phyloP scores from a whole-genome alignment of 2,797 vertebrate species.

The Myiothlypis chrysogaster region DNA sequence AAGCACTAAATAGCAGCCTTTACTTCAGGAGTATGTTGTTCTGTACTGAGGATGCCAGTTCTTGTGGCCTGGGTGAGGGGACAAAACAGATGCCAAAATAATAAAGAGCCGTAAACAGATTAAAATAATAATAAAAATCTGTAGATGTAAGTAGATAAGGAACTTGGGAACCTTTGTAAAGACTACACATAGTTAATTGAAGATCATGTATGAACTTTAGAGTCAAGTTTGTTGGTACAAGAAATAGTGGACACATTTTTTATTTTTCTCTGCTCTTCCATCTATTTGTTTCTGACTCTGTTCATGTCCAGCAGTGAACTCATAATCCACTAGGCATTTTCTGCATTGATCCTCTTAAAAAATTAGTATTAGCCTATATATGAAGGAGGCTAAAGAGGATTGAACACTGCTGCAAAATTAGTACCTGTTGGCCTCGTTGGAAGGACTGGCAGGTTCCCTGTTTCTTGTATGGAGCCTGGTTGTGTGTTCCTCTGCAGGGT shows the following conservation, averaged over 20 bases:
- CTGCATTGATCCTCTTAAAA: slow-evolving; percentile 50
- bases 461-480: neutral
- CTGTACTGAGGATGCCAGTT: neutral
- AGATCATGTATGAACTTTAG: neutral
- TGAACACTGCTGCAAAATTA: slow-evolving; percentile 1
- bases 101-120: neutral
- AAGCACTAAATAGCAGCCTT: neutral
- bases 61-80: neutral
- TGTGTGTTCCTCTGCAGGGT: neutral
- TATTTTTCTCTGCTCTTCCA: neutral
- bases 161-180: neutral
- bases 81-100: neutral
- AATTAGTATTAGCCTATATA: slow-evolving; percentile 51
- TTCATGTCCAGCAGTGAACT: neutral
- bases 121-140: neutral
- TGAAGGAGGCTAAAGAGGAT: slow-evolving; percentile 39
- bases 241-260: neutral
- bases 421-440: slow-evolving; percentile 29
- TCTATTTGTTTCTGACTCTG: neutral
- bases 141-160: neutral
- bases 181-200: neutral
- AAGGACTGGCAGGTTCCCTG: neutral
- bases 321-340: slow-evolving; percentile 29
- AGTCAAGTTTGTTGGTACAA: neutral
- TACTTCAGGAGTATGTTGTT: neutral